Conservation (phyloP, 2,113 vertebrate genomes). For the Saiga tatarica region DNA sequence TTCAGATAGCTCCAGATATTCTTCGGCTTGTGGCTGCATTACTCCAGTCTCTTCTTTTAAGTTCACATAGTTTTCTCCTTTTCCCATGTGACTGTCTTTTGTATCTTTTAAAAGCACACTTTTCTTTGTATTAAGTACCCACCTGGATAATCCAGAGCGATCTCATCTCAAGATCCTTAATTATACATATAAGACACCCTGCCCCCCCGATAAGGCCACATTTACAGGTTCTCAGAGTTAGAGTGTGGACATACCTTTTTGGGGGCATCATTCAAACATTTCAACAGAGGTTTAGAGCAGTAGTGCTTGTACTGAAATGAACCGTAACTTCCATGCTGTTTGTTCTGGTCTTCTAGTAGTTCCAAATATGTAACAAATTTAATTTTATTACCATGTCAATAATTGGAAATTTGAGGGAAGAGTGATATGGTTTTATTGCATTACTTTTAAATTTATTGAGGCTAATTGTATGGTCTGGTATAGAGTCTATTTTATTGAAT, state of each 20-base stretch:
- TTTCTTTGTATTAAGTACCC: neutral
- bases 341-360: neutral
- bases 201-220: neutral
- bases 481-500: neutral
- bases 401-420: neutral
- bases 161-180: neutral
- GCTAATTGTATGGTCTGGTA: neutral
- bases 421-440: neutral
- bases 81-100: neutral
- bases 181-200: neutral
- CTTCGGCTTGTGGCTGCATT: neutral
- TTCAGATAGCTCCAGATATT: neutral
- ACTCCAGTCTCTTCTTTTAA: neutral
- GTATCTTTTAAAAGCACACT: neutral
- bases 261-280: neutral
- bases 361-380: neutral
- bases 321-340: neutral
- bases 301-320: neutral
- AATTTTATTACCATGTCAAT: neutral
- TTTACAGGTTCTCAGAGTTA: neutral
- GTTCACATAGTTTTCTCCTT: neutral
- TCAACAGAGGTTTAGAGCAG: neutral
- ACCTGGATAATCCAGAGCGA: neutral
- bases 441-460: neutral
- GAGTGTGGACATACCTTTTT: neutral